Conservation (phyloP, 2,888 invertebrate genomes). For the Celastrina argiolus region DNA sequence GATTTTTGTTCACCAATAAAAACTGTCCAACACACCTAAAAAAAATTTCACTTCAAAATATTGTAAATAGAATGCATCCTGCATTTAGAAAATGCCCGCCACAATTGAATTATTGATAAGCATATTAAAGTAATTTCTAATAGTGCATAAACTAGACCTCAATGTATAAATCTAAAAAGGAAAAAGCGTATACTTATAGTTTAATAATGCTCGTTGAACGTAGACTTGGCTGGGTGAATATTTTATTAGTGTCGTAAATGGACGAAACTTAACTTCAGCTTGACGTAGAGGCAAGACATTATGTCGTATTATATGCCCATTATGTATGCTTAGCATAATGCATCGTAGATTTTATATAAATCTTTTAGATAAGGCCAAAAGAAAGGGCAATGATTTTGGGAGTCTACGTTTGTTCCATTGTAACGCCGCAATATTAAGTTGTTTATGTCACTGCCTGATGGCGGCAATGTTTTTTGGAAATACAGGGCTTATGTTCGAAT, state of each 20-base stretch:
- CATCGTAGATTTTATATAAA: not conserved
- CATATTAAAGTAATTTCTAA: not conserved
- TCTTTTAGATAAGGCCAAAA: not conserved
- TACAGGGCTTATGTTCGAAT: not conserved
- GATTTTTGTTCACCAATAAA: too few relatives aligned
- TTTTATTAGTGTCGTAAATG: constrained; percentile 23
- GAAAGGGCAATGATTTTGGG: too few relatives aligned
- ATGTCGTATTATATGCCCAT: constrained; percentile 9
- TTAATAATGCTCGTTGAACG: constrained; percentile 20
- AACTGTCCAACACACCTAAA: too few relatives aligned
- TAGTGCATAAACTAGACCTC: not conserved
- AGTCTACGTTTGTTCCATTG: too few relatives aligned
- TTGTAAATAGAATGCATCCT: too few relatives aligned
- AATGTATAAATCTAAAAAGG: not conserved
- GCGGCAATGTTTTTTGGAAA: too few relatives aligned
- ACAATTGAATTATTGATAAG: not conserved
- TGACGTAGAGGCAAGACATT: constrained; percentile 15
- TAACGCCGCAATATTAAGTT: too few relatives aligned
- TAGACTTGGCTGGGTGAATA: constrained; percentile 21
- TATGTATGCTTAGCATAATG: not conserved
- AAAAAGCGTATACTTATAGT: constrained; percentile 21
- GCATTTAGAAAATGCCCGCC: not conserved
- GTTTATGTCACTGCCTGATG: too few relatives aligned
- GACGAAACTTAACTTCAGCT: constrained; percentile 23
- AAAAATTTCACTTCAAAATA: too few relatives aligned